A percentile compares a stretch with the other conserved stretches of the same genome.
phyloP scores from a whole-genome alignment of 1,140 invertebrate species.

The Drosophila bocqueti region DNA sequence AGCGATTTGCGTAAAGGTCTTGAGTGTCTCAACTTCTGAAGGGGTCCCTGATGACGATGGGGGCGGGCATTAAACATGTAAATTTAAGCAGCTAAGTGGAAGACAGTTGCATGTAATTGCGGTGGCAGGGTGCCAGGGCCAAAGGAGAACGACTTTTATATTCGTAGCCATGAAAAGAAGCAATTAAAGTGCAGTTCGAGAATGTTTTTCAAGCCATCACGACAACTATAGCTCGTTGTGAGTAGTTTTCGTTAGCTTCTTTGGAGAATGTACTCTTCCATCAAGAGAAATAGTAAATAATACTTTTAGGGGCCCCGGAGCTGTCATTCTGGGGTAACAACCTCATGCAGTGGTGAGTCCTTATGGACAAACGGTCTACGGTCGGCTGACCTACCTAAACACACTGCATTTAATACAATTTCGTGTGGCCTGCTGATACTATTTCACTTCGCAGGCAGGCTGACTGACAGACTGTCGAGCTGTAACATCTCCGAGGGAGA shows the following conservation, averaged over 20 bases:
- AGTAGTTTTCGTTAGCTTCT: not conserved
- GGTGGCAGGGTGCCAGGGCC: conserved; percentile 35
- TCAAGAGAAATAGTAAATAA: not conserved
- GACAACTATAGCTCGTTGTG: not conserved
- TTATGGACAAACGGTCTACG: conserved; percentile 16
- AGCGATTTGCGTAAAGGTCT: conserved; percentile 77
- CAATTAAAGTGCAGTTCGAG: conserved; percentile 36
- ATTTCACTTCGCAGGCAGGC: conserved; percentile 14
- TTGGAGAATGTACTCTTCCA: not conserved
- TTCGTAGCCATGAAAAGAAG: conserved; percentile 29
- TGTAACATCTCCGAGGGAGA: conserved; percentile 18
- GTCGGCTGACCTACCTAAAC: conserved; percentile 26
- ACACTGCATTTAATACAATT: conserved; percentile 39
- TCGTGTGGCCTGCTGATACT: conserved; percentile 6
- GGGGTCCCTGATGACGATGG: conserved; percentile 34
- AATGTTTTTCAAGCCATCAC: conserved; percentile 4
- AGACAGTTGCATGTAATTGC: conserved; percentile 49
- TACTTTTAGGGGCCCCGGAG: not conserved
- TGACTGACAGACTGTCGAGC: conserved; percentile 25
- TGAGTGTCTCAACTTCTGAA: conserved; percentile 65
- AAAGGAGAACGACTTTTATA: conserved; percentile 30
- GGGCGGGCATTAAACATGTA: conserved; percentile 72
- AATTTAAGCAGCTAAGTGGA: conserved; percentile 59
- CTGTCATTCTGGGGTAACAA: not conserved
- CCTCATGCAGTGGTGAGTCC: not conserved